Evolutionary conservation across 2,797 vertebrate genomes (phyloP).

Genomic region (Poeciliopsis paucimaculata): DNA sequence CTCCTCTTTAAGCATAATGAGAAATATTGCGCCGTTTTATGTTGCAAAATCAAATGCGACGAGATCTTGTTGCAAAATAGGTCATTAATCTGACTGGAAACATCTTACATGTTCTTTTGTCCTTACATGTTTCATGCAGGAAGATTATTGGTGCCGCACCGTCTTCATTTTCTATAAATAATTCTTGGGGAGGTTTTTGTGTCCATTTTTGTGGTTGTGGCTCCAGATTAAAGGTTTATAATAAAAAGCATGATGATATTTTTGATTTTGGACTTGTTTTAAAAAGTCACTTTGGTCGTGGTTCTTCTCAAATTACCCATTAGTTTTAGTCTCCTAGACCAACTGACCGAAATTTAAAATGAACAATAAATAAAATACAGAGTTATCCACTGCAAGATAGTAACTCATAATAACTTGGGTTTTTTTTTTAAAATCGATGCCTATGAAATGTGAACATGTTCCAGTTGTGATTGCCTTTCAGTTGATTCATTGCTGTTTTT

Average conservation of each 20-base stretch:
- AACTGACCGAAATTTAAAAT: not conserved
- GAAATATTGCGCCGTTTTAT: not conserved
- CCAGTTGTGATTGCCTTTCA: conserved; percentile 22
- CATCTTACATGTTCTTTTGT: not conserved
- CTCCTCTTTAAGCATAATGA: not conserved
- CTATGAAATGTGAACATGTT: conserved; percentile 4
- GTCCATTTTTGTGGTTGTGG: not conserved
- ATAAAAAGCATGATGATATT: not conserved
- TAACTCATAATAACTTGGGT: not conserved
- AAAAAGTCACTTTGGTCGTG: not conserved
- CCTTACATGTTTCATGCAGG: not conserved
- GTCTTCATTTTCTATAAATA: not conserved
- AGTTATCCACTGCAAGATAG: not conserved
- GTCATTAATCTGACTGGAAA: not conserved
- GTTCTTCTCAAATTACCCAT: not conserved
- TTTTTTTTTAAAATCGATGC: not conserved
- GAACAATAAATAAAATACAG: not conserved
- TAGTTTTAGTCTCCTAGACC: not conserved
- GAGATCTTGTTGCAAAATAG: not conserved
- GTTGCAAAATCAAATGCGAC: not conserved
- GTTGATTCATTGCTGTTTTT: conserved; percentile 6
- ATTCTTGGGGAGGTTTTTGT: not conserved
- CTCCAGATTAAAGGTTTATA: not conserved
- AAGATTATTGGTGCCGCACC: not conserved
- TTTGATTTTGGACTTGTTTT: not conserved